These are phyloP conservation scores for Polia nebulosa DNA, from an alignment of 2,888 invertebrate genomes.

Conservation along the genomic window DNA sequence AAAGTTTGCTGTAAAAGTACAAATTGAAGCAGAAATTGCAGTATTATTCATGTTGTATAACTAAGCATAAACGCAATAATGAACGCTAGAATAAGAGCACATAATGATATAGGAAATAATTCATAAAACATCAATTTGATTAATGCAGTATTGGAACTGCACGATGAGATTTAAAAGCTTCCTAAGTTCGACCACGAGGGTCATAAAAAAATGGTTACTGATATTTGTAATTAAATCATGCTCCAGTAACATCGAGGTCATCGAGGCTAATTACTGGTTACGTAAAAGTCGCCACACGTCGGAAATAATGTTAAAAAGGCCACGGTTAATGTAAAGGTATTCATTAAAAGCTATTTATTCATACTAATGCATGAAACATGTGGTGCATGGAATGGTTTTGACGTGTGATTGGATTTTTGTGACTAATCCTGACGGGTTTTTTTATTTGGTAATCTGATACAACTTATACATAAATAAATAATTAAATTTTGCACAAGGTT, in stretches of 20 bases:
- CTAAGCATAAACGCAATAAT: background rate
- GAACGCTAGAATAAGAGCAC: slow-evolving; percentile 2
- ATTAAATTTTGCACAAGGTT: no score
- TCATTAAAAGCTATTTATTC: slow-evolving; percentile 22
- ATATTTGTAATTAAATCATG: slow-evolving; percentile 47
- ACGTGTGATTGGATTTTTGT: background rate
- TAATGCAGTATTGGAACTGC: slow-evolving; percentile 15
- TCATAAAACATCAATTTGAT: slow-evolving; percentile 4
- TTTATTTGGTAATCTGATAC: background rate
- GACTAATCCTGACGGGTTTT: background rate
- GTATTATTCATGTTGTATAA: background rate
- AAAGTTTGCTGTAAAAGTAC: background rate
- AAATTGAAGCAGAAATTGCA: background rate
- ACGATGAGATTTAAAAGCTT: slow-evolving; percentile 55
- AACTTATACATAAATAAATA: background rate
- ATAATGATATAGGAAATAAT: slow-evolving; percentile 41
- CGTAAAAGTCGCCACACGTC: slow-evolving; percentile 59
- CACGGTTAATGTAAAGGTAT: slow-evolving; percentile 48
- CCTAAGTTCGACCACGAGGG: slow-evolving; percentile 40
- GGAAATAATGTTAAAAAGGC: slow-evolving; percentile 62
- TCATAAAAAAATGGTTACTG: slow-evolving; percentile 16
- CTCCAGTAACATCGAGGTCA: slow-evolving; percentile 54
- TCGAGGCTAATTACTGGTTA: slow-evolving; percentile 58
- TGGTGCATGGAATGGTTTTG: slow-evolving; percentile 7
- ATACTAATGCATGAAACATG: no score